Evolutionary conservation across 2,797 vertebrate species (phyloP).

Genomic region (Carapus acus): DNA sequence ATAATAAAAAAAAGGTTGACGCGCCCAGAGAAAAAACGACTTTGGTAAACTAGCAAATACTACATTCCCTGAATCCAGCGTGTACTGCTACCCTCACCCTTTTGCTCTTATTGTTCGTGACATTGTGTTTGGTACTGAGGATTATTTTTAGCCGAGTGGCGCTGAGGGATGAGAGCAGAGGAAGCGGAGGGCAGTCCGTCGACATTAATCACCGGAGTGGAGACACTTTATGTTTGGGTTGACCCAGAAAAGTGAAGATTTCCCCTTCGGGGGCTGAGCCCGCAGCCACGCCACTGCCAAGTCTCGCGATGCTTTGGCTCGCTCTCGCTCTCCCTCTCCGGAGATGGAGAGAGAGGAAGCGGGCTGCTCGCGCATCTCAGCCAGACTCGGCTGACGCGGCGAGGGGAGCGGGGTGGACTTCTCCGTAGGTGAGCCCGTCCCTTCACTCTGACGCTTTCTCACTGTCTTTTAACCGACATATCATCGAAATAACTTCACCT

Average conservation of each 20-base stretch:
- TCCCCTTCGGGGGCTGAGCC: slow-evolving; percentile 40
- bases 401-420: slow-evolving; percentile 21
- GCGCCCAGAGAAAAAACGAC: too few relatives aligned
- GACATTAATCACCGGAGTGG: slow-evolving; percentile 53
- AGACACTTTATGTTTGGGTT: slow-evolving; percentile 42
- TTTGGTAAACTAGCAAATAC: too few relatives aligned
- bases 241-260: slow-evolving; percentile 60
- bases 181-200: slow-evolving; percentile 14
- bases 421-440: slow-evolving; percentile 34
- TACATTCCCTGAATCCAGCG: too few relatives aligned
- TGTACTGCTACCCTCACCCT: not conserved
- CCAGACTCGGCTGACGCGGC: slow-evolving; percentile 56
- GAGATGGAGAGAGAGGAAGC: slow-evolving; percentile 6
- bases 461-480: not conserved
- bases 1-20: too few relatives aligned
- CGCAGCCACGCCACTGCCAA: slow-evolving; percentile 37
- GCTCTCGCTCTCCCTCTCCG: slow-evolving; percentile 37
- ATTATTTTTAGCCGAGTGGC: slow-evolving; percentile 39
- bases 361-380: slow-evolving; percentile 32
- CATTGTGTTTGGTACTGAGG: slow-evolving; percentile 43
- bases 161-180: slow-evolving; percentile 10
- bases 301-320: slow-evolving; percentile 56
- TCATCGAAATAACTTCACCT: accelerated
- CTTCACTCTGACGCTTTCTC: not conserved
- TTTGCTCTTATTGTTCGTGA: slow-evolving; percentile 14